Evolutionary conservation across 2,113 vertebrate species (phyloP), one percentile per base, ranked within the genome.

Genomic region (Nannospalax galili): DNA sequence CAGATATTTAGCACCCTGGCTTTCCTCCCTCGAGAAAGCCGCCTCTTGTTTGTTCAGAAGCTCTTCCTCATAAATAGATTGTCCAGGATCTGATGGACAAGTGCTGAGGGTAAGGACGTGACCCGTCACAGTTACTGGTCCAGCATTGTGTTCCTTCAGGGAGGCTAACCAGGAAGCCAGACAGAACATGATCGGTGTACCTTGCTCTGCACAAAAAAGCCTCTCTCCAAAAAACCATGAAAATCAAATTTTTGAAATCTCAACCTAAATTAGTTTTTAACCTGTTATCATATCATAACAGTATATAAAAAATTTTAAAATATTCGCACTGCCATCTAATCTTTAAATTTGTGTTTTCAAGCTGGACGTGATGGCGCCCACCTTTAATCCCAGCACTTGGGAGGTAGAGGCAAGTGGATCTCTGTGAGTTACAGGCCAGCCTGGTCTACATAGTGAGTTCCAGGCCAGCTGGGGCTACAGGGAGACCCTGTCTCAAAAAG

Each of bases 31-130:
- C 19, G 45, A 92, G 69, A 95, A 95, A 84, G 26, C 40, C 80
- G 84, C 37, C 88, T 95, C 88, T 94, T 96, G 85, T 92, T 96
- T 97, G 86, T 91, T 52, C 62, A 92, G 70, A 91, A 45, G 87
- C 77, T 86, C 84, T 93, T 92, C 77, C 89, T 84, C 64, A 52
- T 65, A 84, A 82, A 88, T 91, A 95, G 82, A 88, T 24, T 78
- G 64, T 77, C 73, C 84, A 58, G 70, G 56, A 48, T 40, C 67
- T 5, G 15, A 81, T 64, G 64, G 91, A 80, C 1, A 19, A 90
- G 69, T 45, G 30, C 58, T 24, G 16, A 80, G 42, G 8, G 17
- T 32, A 52, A 78, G 69, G 88, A 88, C 1, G 22, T 96, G 92
- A 96, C 92, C 48, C 37, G 12, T 26, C 11, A 52, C 84, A 93